A percentile compares a stretch with the other conserved stretches of the same genome.
phyloP scores from a whole-genome alignment of 1,140 invertebrate species.

The Leptopilina clavipes region DNA sequence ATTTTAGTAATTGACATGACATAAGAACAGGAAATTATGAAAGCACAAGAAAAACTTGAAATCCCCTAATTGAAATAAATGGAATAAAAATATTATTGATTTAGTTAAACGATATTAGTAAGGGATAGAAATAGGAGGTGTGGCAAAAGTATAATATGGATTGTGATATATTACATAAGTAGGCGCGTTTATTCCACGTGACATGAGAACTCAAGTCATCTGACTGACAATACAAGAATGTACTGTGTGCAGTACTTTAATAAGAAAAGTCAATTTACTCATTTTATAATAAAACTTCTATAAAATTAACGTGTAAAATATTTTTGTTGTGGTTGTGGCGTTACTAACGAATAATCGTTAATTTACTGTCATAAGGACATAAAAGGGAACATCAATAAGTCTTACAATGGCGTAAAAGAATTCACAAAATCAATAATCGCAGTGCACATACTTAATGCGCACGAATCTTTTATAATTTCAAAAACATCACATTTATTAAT shows the following conservation, averaged over 20 bases:
- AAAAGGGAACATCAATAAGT: neutral
- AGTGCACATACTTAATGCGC: slow-evolving; percentile 10
- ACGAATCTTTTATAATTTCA: neutral
- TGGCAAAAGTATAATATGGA: slow-evolving; percentile 56
- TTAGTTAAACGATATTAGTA: neutral
- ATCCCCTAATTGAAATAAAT: neutral
- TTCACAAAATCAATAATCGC: slow-evolving; percentile 30
- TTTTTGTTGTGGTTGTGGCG: neutral
- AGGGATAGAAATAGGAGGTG: slow-evolving; percentile 56
- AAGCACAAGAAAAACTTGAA: neutral
- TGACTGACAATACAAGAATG: neutral
- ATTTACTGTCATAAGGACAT: neutral
- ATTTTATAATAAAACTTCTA: neutral
- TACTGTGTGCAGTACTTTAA: neutral
- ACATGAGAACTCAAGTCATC: slow-evolving; percentile 42
- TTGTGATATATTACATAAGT: slow-evolving; percentile 64
- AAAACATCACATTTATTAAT: neutral
- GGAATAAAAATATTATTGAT: neutral
- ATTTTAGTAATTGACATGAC: no score
- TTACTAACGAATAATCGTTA: neutral
- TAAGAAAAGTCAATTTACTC: neutral
- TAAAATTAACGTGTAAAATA: neutral
- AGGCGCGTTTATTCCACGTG: slow-evolving; percentile 66
- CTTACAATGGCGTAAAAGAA: slow-evolving; percentile 33
- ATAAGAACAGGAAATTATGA: neutral